Evolutionary conservation across 2,797 vertebrate genomes (phyloP).

Genomic region (Halcyon badia): DNA sequence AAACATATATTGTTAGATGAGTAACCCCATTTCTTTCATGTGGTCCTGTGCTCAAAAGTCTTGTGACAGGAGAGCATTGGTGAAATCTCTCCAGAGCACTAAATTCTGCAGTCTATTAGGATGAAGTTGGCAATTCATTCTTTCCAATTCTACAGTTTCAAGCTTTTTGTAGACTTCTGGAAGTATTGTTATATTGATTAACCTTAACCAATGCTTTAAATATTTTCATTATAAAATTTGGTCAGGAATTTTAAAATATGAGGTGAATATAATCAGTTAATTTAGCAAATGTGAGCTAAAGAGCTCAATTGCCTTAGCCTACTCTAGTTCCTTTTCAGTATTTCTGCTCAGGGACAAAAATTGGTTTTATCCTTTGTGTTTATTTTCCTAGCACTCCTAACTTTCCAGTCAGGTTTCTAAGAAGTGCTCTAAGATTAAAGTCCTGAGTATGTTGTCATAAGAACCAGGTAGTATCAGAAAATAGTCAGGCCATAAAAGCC

Average conservation of each 20-base stretch:
- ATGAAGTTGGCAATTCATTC: not conserved
- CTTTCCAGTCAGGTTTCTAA: not conserved
- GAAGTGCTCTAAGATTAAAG: not conserved
- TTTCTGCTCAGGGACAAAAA: not conserved
- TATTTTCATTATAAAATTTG: not conserved
- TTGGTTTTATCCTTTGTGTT: not conserved
- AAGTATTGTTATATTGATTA: not conserved
- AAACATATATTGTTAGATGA: not conserved
- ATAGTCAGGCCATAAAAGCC: not conserved
- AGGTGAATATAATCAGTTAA: not conserved
- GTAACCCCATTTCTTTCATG: not conserved
- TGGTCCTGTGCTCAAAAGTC: not conserved
- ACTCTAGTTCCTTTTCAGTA: not conserved
- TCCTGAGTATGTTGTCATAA: not conserved
- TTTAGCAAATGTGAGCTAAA: not conserved
- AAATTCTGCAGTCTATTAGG: not conserved
- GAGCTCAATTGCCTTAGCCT: not conserved
- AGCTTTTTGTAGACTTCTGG: not conserved
- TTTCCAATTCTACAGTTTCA: not conserved
- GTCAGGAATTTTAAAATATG: not conserved
- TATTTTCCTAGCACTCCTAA: not conserved
- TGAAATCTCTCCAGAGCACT: not conserved
- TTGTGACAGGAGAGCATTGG: not conserved
- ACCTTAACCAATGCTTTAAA: not conserved
- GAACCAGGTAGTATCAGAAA: not conserved